Evolutionary conservation across 2,888 invertebrate species (phyloP).

Genomic region (Luffia ferchaultella): DNA sequence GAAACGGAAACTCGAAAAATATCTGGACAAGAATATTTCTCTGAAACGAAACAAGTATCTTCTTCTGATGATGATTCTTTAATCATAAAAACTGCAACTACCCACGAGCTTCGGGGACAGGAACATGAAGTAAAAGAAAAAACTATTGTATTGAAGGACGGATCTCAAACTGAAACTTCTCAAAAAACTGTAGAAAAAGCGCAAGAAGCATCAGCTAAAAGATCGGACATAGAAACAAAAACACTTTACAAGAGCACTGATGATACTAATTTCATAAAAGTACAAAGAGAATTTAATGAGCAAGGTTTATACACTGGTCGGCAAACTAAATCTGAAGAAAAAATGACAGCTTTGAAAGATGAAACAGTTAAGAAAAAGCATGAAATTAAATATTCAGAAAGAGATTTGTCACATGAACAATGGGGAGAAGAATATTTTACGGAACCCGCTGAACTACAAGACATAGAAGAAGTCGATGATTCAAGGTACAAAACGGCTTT

Average conservation of each 20-base stretch:
- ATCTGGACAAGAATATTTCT: constrained; percentile 55
- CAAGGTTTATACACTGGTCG: constrained; percentile 54
- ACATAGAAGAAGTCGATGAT: constrained; percentile 51
- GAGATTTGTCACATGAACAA: constrained; percentile 58
- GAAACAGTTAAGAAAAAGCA: constrained; percentile 54
- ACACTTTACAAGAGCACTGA: constrained; percentile 49
- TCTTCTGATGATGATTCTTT: constrained; percentile 58
- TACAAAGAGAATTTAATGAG: constrained; percentile 50
- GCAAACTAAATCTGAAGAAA: constrained; percentile 55
- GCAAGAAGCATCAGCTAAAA: constrained; percentile 55
- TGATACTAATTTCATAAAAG: constrained; percentile 45
- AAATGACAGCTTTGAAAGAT: constrained; percentile 57
- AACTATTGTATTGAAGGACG: constrained; percentile 46
- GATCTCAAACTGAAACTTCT: constrained; percentile 56
- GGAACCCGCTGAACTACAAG: constrained; percentile 51
- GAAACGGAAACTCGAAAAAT: constrained; percentile 58
- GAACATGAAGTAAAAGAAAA: constrained; percentile 60
- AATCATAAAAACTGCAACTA: constrained; percentile 54
- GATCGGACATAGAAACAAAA: constrained; percentile 54
- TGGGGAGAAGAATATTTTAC: constrained; percentile 65
- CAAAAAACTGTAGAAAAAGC: constrained; percentile 61
- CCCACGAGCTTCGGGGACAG: constrained; percentile 51
- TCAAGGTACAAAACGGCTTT: constrained; percentile 43
- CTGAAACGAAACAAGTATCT: constrained; percentile 55
- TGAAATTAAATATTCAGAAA: constrained; percentile 59